A percentile compares a stretch with the other conserved stretches of the same genome.
phyloP scores from a whole-genome alignment of 1,140 invertebrate species.

The Drosophila mojavensis region DNA sequence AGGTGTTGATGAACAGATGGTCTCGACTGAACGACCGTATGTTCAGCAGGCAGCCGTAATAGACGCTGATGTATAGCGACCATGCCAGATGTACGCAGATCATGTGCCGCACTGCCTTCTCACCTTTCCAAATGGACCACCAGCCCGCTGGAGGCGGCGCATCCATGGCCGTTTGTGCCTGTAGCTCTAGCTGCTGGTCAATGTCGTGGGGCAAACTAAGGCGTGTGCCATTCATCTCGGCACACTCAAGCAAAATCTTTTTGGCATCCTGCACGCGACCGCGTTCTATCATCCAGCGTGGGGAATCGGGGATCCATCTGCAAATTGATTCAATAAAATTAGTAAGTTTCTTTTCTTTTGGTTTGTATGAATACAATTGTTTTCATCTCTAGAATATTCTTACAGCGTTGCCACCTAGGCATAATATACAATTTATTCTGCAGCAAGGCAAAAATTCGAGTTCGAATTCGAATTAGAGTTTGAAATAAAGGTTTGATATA shows the following conservation, averaged over 20 bases:
- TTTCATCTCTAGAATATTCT: not conserved
- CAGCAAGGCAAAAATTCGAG: too few relatives aligned
- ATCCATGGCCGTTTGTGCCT: constrained; percentile 79
- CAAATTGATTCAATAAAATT: not conserved
- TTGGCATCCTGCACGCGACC: constrained; percentile 90
- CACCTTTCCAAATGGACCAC: constrained; percentile 82
- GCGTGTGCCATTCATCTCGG: constrained; percentile 85
- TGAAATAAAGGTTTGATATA: not conserved
- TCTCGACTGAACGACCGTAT: constrained; percentile 84
- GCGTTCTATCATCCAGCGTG: constrained; percentile 91
- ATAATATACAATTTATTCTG: not conserved
- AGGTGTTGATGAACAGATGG: constrained; percentile 82
- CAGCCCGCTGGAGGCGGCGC: constrained; percentile 76
- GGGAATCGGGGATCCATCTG: constrained; percentile 90
- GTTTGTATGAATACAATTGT: not conserved
- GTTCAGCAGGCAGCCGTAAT: constrained; percentile 84
- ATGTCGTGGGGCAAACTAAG: constrained; percentile 78
- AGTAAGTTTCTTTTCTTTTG: not conserved
- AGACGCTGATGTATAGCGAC: constrained; percentile 83
- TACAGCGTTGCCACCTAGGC: not conserved
- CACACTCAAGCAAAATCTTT: constrained; percentile 88
- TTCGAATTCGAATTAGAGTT: too few relatives aligned
- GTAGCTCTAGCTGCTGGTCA: constrained; percentile 79
- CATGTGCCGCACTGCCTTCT: constrained; percentile 74
- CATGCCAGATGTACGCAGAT: constrained; percentile 78